Evolutionary conservation across 2,888 invertebrate species (phyloP).

Genomic region (Baccha elongata): DNA sequence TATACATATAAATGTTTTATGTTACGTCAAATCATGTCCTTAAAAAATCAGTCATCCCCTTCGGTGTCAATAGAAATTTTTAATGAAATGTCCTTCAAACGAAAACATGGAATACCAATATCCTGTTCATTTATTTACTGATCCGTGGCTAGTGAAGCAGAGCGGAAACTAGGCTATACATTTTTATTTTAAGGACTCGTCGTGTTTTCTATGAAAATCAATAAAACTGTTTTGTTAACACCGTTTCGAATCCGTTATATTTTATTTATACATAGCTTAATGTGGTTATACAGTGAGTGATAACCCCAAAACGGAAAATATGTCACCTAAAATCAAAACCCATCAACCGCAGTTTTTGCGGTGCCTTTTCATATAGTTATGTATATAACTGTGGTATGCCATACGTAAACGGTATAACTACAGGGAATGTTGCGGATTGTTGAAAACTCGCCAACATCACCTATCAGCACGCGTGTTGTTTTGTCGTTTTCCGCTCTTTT

Average conservation of each 20-base stretch:
- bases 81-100: conserved; percentile 29
- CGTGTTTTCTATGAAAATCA: neutral
- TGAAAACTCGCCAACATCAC: conserved; percentile 41
- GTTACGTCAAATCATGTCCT: too few relatives aligned
- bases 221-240: neutral
- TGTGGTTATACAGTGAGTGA: neutral
- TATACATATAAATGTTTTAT: too few relatives aligned
- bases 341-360: conserved; percentile 7
- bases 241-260: neutral
- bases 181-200: conserved; percentile 10
- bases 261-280: conserved; percentile 6
- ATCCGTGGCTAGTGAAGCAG: neutral
- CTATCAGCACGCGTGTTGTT: conserved; percentile 28
- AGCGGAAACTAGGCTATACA: neutral
- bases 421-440: conserved; percentile 2
- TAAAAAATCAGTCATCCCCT: too few relatives aligned
- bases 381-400: neutral
- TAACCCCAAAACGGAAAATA: neutral
- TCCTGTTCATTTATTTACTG: conserved; percentile 25
- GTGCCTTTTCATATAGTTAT: neutral
- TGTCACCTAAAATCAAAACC: neutral
- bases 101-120: conserved; percentile 1
- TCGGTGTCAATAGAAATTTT: conserved; percentile 29
- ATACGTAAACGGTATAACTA: neutral
- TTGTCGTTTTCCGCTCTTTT: conserved; percentile 19